Evolutionary conservation across 2,797 vertebrate genomes (phyloP), one percentile per base, ranked within the genome.

Genomic region (Zenarchopterus dispar): DNA sequence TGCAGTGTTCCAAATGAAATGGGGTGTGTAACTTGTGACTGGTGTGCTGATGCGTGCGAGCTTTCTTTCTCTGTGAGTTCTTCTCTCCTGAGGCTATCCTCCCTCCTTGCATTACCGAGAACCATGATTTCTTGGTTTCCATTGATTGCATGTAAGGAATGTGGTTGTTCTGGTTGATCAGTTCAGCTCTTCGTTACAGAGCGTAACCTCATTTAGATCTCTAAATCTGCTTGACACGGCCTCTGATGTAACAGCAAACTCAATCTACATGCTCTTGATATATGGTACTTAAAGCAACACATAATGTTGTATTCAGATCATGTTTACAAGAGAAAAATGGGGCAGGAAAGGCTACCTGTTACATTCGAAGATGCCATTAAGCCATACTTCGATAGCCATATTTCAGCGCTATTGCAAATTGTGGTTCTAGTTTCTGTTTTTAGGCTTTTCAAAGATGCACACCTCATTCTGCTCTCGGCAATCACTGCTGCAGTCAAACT

Each of bases 21-120:
- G 68, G 81, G 65, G 82, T 81, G 86, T 87, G 85, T 83, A 78
- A 87, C 82, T 85, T 85, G 85, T 89, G 88, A 89, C 87, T 79
- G 64, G 73, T 84, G 81, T 84, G 22, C 75, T 73, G 84, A 73
- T 74, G 52, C 44, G 13, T 39, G 36, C 4, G 13, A 39, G 36
- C 36, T 39, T 39, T 39, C 11, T 15, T 39, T 39, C 36, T 39
- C 36, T 39, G 3, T 4, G 7, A 13, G 18, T 57, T 48, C 72
- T 77, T 78, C 74, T 77, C 66, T 75, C 69, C 21, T 4, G 19
- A 53, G 39, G 24, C 54, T 33, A 42, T 60, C 54, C 64, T 47
- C 58, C 24, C 24, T 57, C 49, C 45, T 39, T 49, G 36, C 31
- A 54, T 66, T 53, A 18, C 58, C 48, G 24, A 68, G 50, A 74